phyloP scores from a whole-genome alignment of 2,797 vertebrate genomes.

The Yasuhikotakia modesta region DNA sequence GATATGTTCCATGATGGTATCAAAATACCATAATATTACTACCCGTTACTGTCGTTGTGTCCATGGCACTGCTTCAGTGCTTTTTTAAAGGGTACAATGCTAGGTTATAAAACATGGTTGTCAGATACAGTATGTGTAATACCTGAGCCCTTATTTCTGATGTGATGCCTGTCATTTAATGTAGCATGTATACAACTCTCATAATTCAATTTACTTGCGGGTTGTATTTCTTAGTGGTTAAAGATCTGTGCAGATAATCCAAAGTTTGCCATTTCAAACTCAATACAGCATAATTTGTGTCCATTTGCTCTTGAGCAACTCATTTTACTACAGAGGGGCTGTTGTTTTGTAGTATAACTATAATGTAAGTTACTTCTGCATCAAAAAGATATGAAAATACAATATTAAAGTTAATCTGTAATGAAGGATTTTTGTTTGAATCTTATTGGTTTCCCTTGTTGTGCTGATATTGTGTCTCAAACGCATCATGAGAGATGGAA shows the following conservation, averaged over 20 bases:
- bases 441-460: background rate
- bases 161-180: no score
- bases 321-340: background rate
- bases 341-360: background rate
- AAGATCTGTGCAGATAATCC: background rate
- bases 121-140: no score
- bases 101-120: no score
- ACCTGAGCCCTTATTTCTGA: no score
- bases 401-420: background rate
- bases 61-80: background rate
- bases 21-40: background rate
- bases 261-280: background rate
- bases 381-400: background rate
- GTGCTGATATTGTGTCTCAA: constrained; percentile 78
- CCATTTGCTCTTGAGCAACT: background rate
- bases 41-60: background rate
- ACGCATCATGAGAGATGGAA: constrained; percentile 76
- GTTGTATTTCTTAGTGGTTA: background rate
- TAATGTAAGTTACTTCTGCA: background rate
- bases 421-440: background rate
- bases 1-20: background rate
- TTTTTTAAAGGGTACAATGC: no score
- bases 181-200: no score
- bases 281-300: background rate
- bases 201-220: no score